phyloP scores from a whole-genome alignment of 1,140 invertebrate genomes.

The Neodiprion virginianus region DNA sequence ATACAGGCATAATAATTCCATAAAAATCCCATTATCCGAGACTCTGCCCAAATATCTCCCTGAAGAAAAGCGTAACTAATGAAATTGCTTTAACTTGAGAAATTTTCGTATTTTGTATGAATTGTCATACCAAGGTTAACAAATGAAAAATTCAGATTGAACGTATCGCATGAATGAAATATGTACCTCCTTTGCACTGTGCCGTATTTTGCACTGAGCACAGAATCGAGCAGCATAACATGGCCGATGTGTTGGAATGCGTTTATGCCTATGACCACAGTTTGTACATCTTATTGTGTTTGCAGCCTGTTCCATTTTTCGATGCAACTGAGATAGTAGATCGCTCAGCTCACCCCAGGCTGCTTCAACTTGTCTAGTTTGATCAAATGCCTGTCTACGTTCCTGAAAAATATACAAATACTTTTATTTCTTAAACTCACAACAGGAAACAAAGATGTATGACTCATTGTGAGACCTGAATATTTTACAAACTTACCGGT shows the following conservation, averaged over 20 bases:
- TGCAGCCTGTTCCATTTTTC: slow-evolving; percentile 92
- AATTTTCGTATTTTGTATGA: slow-evolving; percentile 22
- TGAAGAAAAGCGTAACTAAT: slow-evolving; percentile 51
- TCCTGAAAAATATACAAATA: slow-evolving; percentile 65
- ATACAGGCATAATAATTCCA: slow-evolving; percentile 97
- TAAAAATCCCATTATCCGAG: slow-evolving; percentile 82
- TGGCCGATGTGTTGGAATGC: slow-evolving; percentile 82
- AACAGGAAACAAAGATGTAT: not conserved
- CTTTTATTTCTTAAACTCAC: slow-evolving; percentile 5
- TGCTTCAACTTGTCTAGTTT: slow-evolving; percentile 81
- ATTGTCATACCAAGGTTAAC: slow-evolving; percentile 11
- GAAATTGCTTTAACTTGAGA: slow-evolving; percentile 9
- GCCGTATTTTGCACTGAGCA: slow-evolving; percentile 86
- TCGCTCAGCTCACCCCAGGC: slow-evolving; percentile 84
- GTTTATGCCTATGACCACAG: slow-evolving; percentile 87
- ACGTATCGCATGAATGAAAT: slow-evolving; percentile 11
- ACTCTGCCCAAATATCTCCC: slow-evolving; percentile 97
- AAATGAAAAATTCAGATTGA: slow-evolving; percentile 4
- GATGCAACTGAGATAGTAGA: slow-evolving; percentile 83
- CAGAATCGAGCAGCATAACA: slow-evolving; percentile 91
- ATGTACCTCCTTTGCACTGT: slow-evolving; percentile 87
- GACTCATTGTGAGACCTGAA: not conserved
- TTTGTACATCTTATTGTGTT: slow-evolving; percentile 91
- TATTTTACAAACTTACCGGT: slow-evolving; percentile 68
- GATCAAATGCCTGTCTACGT: slow-evolving; percentile 78